These are phyloP conservation scores for Tenualosa thibaudeaui DNA, from an alignment of 2,797 vertebrate species.

Conservation along the genomic window DNA sequence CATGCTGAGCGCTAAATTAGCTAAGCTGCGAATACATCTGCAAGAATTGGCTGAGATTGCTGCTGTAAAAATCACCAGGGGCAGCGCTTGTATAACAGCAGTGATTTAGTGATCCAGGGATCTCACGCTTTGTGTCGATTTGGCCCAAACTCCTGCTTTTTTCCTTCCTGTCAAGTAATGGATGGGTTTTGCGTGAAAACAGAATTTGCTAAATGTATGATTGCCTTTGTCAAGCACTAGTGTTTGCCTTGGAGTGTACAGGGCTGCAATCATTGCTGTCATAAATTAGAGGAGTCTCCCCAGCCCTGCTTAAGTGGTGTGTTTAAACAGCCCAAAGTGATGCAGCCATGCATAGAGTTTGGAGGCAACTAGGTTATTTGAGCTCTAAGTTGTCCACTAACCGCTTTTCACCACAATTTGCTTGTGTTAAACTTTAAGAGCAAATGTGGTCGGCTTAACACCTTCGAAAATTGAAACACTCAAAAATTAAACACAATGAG, in stretches of 20 bases:
- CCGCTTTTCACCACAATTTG: not conserved
- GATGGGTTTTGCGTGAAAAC: conserved; percentile 69
- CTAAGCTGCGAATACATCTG: conserved; percentile 65
- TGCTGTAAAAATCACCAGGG: conserved; percentile 72
- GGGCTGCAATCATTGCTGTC: conserved; percentile 68
- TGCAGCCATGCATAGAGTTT: not conserved
- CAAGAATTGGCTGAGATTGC: conserved; percentile 66
- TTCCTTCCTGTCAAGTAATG: conserved; percentile 61
- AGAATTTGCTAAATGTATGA: conserved; percentile 64
- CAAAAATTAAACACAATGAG: not conserved
- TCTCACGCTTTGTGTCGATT: conserved; percentile 75
- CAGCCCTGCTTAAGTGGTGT: conserved; percentile 48
- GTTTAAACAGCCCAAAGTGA: not conserved
- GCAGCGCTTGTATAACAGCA: conserved; percentile 75
- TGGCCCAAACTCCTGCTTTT: conserved; percentile 54
- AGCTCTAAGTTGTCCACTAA: not conserved
- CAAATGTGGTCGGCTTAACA: not conserved
- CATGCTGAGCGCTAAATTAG: conserved; percentile 55
- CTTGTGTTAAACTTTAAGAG: not conserved
- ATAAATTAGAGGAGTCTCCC: conserved; percentile 70
- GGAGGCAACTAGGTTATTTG: not conserved
- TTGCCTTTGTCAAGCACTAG: conserved; percentile 70
- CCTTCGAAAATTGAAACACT: not conserved
- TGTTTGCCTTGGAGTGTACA: conserved; percentile 74
- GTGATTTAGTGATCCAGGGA: conserved; percentile 76